Base-by-base conservation (phyloP, 2,113 vertebrate genomes). In the Syrrhaptes paradoxus region DNA sequence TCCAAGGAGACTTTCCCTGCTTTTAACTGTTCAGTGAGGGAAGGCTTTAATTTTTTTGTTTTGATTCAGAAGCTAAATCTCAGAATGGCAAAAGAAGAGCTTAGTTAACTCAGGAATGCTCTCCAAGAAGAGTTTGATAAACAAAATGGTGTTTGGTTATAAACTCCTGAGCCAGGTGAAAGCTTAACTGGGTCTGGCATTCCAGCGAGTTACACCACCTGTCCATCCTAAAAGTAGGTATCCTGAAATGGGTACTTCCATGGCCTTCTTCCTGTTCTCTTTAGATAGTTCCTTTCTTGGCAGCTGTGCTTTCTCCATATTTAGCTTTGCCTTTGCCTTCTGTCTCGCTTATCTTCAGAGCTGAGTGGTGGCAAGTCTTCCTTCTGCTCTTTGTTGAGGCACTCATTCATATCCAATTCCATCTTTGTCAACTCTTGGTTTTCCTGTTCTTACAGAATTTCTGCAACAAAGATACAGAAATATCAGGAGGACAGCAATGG, bases 261-360 rank as follows among this genome's bases (percentile, higher is more conserved):
- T 72, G 63, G 77, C 70, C 7, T 20, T 13, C 76, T 93, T 90
- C 79, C 79, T 95, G 85, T 81, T 93, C 78, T 73, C 54, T 90
- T 85, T 7, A 48, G 78, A 36, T 11, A 16, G 63, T 81, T 93
- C 70, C 49, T 84, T 92, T 75, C 75, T 82, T 96, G 82, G 82
- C 76, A 93, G 80, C 85, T 89, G 55, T 86, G 38, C 61, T 57
- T 87, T 90, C 83, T 93, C 84, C 90, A 31, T 67, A 90, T 90
- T 94, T 93, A 90, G 90, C 72, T 24, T 75, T 93, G 85, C 61
- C 25, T 15, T 90, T 0, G 2, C 83, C 57, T 92, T 49, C 90
- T 78, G 36, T 81, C 48, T 55, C 34, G 2, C 58, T 84, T 90
- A 22, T 84, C 72, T 86, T 87, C n/a, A 31, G 79, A 84, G 73